Evolutionary conservation across 2,113 vertebrate species (phyloP).

Genomic region (Andinoacara biseriatus): DNA sequence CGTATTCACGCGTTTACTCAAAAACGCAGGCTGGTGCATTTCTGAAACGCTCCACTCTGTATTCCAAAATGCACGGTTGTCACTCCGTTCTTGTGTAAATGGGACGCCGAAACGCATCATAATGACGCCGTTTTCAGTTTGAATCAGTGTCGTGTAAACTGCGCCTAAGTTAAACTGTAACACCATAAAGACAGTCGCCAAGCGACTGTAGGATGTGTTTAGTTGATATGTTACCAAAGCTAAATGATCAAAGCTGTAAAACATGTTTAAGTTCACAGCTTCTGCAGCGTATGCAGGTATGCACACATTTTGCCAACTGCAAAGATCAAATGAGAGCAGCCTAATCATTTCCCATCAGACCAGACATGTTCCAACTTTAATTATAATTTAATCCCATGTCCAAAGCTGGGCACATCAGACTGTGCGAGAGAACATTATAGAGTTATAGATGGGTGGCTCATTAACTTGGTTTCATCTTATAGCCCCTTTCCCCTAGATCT

Average conservation of each 20-base stretch:
- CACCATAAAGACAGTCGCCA: not conserved
- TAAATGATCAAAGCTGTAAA: not conserved
- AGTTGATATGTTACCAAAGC: not conserved
- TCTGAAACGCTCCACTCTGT: no score
- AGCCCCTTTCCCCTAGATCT: not conserved
- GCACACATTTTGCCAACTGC: not conserved
- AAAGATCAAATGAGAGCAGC: not conserved
- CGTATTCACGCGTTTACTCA: no score
- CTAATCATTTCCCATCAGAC: not conserved
- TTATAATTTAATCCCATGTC: conserved; percentile 31
- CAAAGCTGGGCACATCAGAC: not conserved
- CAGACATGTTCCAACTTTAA: conserved; percentile 27
- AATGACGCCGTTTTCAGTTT: no score
- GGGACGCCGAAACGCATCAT: no score
- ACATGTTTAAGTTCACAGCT: not conserved
- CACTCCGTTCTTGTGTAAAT: no score
- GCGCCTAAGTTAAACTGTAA: not conserved
- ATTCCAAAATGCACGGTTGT: no score
- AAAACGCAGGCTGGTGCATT: no score
- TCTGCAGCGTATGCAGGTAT: not conserved
- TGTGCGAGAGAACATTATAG: conserved; percentile 8
- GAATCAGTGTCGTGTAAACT: no score
- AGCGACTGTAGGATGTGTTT: not conserved
- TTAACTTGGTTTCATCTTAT: conserved; percentile 29
- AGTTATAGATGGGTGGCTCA: conserved; percentile 24